Conservation (phyloP, 1,140 invertebrate species). For the Platorchestia sp. region DNA sequence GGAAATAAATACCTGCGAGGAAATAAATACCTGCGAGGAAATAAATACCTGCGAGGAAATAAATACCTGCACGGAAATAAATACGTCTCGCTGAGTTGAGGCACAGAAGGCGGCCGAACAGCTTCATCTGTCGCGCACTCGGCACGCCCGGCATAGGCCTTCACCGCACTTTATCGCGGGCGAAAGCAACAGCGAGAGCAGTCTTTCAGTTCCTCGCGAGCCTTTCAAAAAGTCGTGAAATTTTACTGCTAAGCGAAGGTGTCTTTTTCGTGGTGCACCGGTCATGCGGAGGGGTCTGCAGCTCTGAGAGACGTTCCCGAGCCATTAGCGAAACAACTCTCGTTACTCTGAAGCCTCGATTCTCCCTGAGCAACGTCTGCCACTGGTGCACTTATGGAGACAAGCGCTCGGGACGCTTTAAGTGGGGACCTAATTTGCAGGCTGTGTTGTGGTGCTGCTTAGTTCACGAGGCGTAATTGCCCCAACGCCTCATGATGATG, state of each 20-base stretch:
- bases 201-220: neutral
- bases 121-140: neutral
- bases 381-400: slow-evolving; percentile 38
- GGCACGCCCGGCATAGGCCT: neutral
- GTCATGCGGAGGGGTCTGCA: neutral
- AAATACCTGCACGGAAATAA: too few relatives aligned
- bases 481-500: neutral
- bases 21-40: too few relatives aligned
- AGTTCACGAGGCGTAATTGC: neutral
- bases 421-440: slow-evolving; percentile 1
- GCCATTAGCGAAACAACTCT: slow-evolving; percentile 32
- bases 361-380: neutral
- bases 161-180: neutral
- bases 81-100: neutral
- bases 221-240: slow-evolving; percentile 40
- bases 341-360: slow-evolving; percentile 3
- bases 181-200: neutral
- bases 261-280: neutral
- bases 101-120: neutral
- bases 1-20: too few relatives aligned
- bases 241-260: slow-evolving; percentile 49
- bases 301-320: neutral
- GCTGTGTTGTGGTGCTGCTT: neutral
- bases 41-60: too few relatives aligned
- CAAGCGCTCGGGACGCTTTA: neutral